Base-by-base conservation (phyloP, 1,140 invertebrate species). In the Lasioglossum albipes region DNA sequence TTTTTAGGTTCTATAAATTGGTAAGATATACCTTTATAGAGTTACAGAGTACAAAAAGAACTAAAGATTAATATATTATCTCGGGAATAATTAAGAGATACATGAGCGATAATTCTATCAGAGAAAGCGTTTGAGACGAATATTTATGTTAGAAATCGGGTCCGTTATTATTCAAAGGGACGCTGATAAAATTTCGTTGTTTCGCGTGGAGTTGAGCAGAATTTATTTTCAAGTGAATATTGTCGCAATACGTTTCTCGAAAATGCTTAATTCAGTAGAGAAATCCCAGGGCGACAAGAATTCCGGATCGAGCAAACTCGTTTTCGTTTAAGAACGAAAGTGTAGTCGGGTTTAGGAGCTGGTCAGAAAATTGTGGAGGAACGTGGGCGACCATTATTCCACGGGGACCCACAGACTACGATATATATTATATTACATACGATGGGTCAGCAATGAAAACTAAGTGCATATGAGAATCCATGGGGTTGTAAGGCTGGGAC, bases 391-490 rank as follows among this genome's bases (percentile, higher is more conserved):
- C 49, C 87, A 83, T 62, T 83, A 84, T 92, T 82, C 91, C 91
- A 77, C 90, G 73, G 92, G 91, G 92, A 93, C 88, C 84, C 86
- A 91, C 91, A 91, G 76, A 89, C 87, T 85, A 91, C 81, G 84
- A 92, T 91, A 93, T 91, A 92, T 93, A 93, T 93, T 91, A 92
- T 93, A 93, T 92, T 92, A 92, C 89, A 84, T 82, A 87, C 78
- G 91, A 90, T 89, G 88, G 88, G 88, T 84, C 76, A 86, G 91
- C 92, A 93, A 93, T 93, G 92, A 93, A 93, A 93, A 93, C 89
- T 93, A 93, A 93, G 92, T 92, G 92, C 91, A 92, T 93, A 93
- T 93, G 91, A 93, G 91, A 93, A 92, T 93, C 91, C 92, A 93
- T 91, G 91, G 90, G 89, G 89, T 92, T 91, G 64, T 84, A 78